Evolutionary conservation across 2,888 invertebrate genomes (phyloP).

Genomic region (Rotaria macrura): DNA sequence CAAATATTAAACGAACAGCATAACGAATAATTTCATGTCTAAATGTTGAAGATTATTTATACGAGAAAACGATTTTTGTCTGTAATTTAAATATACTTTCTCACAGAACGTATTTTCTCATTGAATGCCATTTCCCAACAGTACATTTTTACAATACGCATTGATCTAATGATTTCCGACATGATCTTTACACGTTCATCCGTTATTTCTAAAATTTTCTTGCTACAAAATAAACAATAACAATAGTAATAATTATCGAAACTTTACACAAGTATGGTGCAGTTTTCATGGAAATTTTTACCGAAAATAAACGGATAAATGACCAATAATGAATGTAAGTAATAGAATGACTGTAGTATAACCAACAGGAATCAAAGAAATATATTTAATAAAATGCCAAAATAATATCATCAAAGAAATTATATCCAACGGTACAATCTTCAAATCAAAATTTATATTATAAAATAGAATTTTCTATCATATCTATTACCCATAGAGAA

Average conservation of each 20-base stretch:
- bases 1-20: background rate
- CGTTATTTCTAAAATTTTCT: constrained; percentile 70
- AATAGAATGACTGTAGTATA: background rate
- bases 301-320: background rate
- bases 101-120: constrained; percentile 64
- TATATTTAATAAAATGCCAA: background rate
- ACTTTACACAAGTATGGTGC: too few species aligned
- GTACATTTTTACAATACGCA: constrained; percentile 92
- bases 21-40: background rate
- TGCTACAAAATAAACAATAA: constrained; percentile 37
- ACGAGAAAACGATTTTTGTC: too few species aligned
- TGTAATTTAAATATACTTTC: constrained; percentile 54
- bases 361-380: background rate
- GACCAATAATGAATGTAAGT: background rate
- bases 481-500: background rate
- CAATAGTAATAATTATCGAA: too few species aligned
- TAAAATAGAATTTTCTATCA: too few species aligned
- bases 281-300: too few species aligned
- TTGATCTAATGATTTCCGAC: constrained; percentile 84
- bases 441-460: background rate
- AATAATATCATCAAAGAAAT: background rate
- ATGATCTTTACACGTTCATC: constrained; percentile 80
- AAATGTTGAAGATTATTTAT: background rate
- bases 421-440: background rate
- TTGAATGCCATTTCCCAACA: constrained; percentile 84